Evolutionary conservation across 2,888 invertebrate genomes (phyloP).

Genomic region (Geotrupes spiniger): DNA sequence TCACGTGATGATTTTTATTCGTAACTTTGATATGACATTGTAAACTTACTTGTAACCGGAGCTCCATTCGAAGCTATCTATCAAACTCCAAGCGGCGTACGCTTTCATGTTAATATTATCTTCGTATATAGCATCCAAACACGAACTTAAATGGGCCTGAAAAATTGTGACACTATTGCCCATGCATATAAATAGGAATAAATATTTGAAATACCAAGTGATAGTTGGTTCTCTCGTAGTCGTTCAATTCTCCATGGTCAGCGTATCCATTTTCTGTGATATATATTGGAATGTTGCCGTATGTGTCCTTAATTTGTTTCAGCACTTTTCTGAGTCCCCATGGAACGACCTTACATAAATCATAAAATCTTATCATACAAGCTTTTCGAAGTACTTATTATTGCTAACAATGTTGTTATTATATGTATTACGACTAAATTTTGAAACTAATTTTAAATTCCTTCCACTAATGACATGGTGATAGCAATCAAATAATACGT

Average conservation of each 20-base stretch:
- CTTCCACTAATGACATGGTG: too few species aligned
- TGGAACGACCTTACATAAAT: slow-evolving; percentile 10
- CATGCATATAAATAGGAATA: background rate
- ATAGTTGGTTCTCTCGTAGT: slow-evolving; percentile 14
- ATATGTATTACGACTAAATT: too few species aligned
- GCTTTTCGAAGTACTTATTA: too few species aligned
- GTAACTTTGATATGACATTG: too few species aligned
- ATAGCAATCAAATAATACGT: too few species aligned
- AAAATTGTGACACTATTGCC: background rate
- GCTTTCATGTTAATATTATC: slow-evolving; percentile 59
- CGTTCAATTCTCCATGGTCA: slow-evolving; percentile 10
- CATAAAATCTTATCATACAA: background rate
- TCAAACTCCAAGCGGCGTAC: slow-evolving; percentile 71
- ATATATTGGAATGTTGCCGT: slow-evolving; percentile 15
- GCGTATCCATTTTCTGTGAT: slow-evolving; percentile 17
- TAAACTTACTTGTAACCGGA: slow-evolving; percentile 63
- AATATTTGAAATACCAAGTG: slow-evolving; percentile 4
- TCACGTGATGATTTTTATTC: too few species aligned
- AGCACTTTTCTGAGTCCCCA: slow-evolving; percentile 9
- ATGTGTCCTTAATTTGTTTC: slow-evolving; percentile 9
- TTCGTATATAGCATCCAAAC: slow-evolving; percentile 51
- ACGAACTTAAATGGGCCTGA: slow-evolving; percentile 44
- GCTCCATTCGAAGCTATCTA: slow-evolving; percentile 78
- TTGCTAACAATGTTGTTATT: too few species aligned
- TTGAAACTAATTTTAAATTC: too few species aligned